phyloP scores from a whole-genome alignment of 2,113 vertebrate species.

The Vulpes ferrilata region DNA sequence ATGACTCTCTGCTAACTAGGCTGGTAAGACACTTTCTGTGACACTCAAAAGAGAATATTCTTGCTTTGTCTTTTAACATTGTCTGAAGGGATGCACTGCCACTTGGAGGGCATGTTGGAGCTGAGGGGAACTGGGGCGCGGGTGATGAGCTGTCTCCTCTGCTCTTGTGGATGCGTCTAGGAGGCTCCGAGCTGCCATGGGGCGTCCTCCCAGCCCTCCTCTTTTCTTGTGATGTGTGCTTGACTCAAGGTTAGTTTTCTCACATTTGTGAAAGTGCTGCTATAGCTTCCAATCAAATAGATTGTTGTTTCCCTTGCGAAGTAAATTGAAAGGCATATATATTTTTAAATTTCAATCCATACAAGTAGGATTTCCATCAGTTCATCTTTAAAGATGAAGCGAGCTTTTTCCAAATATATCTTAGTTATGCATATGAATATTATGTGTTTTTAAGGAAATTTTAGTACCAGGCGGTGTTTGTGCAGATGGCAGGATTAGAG shows the following conservation, averaged over 20 bases:
- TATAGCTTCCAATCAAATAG: not conserved
- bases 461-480: not conserved
- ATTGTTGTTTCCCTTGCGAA: not conserved
- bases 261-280: not conserved
- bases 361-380: not conserved
- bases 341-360: not conserved
- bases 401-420: not conserved
- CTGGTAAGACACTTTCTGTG: slow-evolving; percentile 86
- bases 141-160: slow-evolving; percentile 92
- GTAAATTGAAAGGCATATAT: not conserved
- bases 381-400: not conserved
- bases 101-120: slow-evolving; percentile 83
- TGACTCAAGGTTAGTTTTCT: slow-evolving; percentile 63
- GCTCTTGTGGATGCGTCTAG: slow-evolving; percentile 84
- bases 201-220: slow-evolving; percentile 76
- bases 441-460: not conserved
- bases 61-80: slow-evolving; percentile 89
- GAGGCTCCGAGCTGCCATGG: slow-evolving; percentile 85
- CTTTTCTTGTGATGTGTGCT: slow-evolving; percentile 80
- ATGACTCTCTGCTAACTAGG: slow-evolving; percentile 87
- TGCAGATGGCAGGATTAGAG: not conserved
- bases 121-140: slow-evolving; percentile 86
- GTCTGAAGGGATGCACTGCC: slow-evolving; percentile 88
- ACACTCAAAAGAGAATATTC: slow-evolving; percentile 92
- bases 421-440: not conserved